Evolutionary conservation across 2,113 vertebrate genomes (phyloP).

Genomic region (Labeo rohita): DNA sequence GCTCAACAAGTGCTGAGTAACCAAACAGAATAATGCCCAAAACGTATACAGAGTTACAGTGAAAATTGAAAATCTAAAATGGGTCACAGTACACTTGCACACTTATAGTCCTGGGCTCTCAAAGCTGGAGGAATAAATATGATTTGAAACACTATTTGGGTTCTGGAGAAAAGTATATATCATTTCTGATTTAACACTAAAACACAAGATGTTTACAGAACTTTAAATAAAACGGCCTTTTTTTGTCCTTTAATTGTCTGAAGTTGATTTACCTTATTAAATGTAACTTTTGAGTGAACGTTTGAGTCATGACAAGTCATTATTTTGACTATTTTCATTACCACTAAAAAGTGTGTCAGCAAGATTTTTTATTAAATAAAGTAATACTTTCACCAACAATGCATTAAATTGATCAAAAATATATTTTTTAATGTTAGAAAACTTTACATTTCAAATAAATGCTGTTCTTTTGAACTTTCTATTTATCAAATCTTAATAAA

Average conservation of each 20-base stretch:
- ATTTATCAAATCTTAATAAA: not conserved
- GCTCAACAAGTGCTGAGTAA: conserved; percentile 67
- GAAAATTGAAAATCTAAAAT: conserved; percentile 7
- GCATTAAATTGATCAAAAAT: no score
- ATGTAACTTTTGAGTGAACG: not conserved
- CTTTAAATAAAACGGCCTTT: not conserved
- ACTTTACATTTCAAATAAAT: not conserved
- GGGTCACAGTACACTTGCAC: not conserved
- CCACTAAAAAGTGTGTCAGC: not conserved
- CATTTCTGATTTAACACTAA: not conserved
- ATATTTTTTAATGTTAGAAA: not conserved
- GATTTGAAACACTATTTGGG: not conserved
- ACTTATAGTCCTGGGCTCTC: not conserved
- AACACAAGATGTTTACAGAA: not conserved
- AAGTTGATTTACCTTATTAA: not conserved
- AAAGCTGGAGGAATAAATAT: not conserved
- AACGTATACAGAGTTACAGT: conserved; percentile 61
- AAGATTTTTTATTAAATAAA: no score
- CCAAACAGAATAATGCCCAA: conserved; percentile 72
- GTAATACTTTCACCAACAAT: no score
- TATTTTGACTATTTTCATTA: not conserved
- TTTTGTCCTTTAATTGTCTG: not conserved
- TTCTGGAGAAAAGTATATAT: not conserved
- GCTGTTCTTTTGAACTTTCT: not conserved
- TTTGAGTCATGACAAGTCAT: no score